Base-by-base conservation (phyloP, 2,888 invertebrate species). In the Drosophila mercatorum region DNA sequence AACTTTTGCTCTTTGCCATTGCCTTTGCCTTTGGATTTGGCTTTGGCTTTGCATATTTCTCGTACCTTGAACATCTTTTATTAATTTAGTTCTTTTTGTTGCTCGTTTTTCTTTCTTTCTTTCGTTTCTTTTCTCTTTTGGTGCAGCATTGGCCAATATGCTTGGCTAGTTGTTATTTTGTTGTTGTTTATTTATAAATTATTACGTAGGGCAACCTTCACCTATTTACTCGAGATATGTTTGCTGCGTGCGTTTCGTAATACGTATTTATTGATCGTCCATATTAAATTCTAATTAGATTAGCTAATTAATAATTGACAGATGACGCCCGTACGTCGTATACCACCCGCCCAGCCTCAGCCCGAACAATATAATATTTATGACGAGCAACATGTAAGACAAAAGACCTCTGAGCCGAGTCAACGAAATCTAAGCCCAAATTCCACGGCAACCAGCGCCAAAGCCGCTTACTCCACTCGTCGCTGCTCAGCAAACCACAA, bases 201-300 rank as follows among this genome's bases (percentile, higher is more conserved):
- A 86, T 81, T 81, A 83, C 84, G 81, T 83, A 58, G 75, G 43
- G 55, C 72, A 87, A 87, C 84, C 89, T 84, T 89, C 75, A 84
- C 84, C 84, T 63, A 84, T 83, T 70, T 83, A 68, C 41, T 72
- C 57, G 46, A 46, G 56, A 51, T 64, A 17, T 17, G 51, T 44
- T 55, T 40, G 40, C 40, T 68, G 40, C 47, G 38, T 11, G 2
- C 8, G 5, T 11, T 17, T 36, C 4, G 34, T 51, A 22, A 34
- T 11, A 51, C 34, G 34, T 34, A 36, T 36, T 51, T 51, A 51
- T 51, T 11, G 51, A 51, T 36, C 31, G n/a, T 51, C 76, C 66
- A 72, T 86, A 73, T 71, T 72, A 75, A 77, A 76, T 81, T 84
- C 82, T 84, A 84, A 84, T 78, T 77, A 75, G 31, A 60, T 49